Conservation (phyloP, 2,888 invertebrate species). For the Papilio elwesi region DNA sequence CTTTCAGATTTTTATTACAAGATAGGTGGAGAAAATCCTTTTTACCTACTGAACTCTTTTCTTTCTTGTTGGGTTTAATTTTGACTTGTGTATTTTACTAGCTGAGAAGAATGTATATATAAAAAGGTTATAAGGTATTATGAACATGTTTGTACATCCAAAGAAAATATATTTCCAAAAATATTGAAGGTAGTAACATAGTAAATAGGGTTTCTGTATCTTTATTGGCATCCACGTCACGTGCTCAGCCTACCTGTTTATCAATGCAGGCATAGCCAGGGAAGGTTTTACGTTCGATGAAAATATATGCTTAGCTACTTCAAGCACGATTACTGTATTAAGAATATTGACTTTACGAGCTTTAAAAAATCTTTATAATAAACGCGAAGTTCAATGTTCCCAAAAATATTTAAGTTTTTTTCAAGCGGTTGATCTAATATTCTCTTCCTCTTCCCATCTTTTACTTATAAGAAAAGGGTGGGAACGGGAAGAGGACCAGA, state of each 20-base stretch:
- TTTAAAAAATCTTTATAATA: neutral
- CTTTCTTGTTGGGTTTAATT: no score
- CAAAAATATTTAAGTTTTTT: neutral
- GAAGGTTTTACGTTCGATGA: constrained; percentile 13
- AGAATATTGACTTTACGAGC: neutral
- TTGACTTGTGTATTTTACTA: no score
- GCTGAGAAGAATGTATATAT: no score
- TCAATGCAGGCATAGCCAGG: constrained; percentile 6
- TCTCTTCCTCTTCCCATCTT: no score
- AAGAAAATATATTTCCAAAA: neutral
- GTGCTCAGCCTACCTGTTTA: constrained; percentile 11
- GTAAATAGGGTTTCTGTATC: neutral
- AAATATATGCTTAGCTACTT: neutral
- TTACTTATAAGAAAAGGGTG: no score
- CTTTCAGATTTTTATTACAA: neutral
- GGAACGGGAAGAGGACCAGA: no score
- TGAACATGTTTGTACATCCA: no score
- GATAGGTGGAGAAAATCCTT: neutral
- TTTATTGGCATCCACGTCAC: constrained; percentile 10
- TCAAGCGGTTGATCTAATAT: no score
- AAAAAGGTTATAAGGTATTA: no score
- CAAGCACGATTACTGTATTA: neutral
- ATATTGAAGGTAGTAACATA: neutral
- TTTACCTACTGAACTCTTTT: no score
- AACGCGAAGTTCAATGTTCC: neutral